A percentile compares a stretch with the other conserved stretches of the same genome.
Evolutionary conservation across 2,797 vertebrate species (phyloP).

Genomic region (Darevskia nairensis): DNA sequence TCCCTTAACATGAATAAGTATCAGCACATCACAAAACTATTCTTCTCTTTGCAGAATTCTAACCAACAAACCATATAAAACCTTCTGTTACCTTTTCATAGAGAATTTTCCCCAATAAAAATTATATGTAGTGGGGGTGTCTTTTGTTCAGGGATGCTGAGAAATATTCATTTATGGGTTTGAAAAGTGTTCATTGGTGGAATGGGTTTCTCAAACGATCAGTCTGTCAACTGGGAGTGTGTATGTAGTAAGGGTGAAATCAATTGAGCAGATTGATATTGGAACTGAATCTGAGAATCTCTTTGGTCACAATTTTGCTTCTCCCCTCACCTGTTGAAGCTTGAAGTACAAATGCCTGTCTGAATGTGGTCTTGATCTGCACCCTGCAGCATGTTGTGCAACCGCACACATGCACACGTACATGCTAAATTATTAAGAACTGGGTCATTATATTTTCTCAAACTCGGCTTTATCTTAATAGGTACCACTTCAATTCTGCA

Average conservation of each 20-base stretch:
- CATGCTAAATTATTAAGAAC: not conserved
- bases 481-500: not conserved
- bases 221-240: not conserved
- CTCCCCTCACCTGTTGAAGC: not conserved
- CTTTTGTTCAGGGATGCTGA: not conserved
- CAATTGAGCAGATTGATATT: not conserved
- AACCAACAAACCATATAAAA: not conserved
- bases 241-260: not conserved
- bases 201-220: not conserved
- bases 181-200: not conserved
- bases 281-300: not conserved
- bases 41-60: slow-evolving; percentile 22
- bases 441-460: not conserved
- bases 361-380: not conserved
- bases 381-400: not conserved
- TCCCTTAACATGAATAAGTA: slow-evolving; percentile 4
- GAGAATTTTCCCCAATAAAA: not conserved
- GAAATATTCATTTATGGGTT: not conserved
- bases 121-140: not conserved
- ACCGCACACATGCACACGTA: not conserved
- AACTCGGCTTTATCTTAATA: not conserved
- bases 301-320: not conserved
- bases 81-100: not conserved
- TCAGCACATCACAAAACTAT: accelerated
- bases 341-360: not conserved